These are phyloP conservation scores for Choreutis nemorana DNA, from an alignment of 2,888 invertebrate genomes.

Conservation along the genomic window DNA sequence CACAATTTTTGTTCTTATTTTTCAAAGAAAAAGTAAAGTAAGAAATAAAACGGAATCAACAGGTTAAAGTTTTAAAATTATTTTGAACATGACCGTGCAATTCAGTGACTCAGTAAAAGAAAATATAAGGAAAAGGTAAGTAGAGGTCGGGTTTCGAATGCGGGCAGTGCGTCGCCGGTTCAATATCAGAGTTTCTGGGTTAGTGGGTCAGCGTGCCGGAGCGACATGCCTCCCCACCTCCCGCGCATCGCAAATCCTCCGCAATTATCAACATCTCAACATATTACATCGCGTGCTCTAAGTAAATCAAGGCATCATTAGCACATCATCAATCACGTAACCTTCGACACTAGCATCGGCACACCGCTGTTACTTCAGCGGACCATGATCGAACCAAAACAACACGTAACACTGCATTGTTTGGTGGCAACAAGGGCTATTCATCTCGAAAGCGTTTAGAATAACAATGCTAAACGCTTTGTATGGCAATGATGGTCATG, in stretches of 20 bases:
- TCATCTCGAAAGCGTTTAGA: too few relatives aligned
- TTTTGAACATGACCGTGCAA: not conserved
- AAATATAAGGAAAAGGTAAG: slow-evolving; percentile 42
- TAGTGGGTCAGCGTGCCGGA: slow-evolving; percentile 59
- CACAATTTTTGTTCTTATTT: too few relatives aligned
- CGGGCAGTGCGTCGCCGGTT: slow-evolving; percentile 52
- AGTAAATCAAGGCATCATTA: too few relatives aligned
- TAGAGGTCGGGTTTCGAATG: slow-evolving; percentile 56
- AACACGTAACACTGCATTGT: slow-evolving; percentile 7
- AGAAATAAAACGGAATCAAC: too few relatives aligned
- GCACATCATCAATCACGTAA: slow-evolving; percentile 31
- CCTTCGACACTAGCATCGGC: slow-evolving; percentile 3
- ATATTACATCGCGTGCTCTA: too few relatives aligned
- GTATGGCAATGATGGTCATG: slow-evolving; percentile 20
- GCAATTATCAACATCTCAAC: slow-evolving; percentile 23
- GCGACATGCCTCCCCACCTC: slow-evolving; percentile 28
- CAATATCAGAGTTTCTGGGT: slow-evolving; percentile 62
- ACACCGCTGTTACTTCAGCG: not conserved
- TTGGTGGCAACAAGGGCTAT: not conserved
- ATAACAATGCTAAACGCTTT: too few relatives aligned
- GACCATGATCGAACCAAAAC: slow-evolving; percentile 8
- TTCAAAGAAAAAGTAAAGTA: too few relatives aligned
- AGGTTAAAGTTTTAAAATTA: too few relatives aligned
- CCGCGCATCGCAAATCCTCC: slow-evolving; percentile 19
- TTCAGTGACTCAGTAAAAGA: slow-evolving; percentile 2